phyloP scores from a whole-genome alignment of 2,797 vertebrate species.

The Hypotaenidia okinawae region DNA sequence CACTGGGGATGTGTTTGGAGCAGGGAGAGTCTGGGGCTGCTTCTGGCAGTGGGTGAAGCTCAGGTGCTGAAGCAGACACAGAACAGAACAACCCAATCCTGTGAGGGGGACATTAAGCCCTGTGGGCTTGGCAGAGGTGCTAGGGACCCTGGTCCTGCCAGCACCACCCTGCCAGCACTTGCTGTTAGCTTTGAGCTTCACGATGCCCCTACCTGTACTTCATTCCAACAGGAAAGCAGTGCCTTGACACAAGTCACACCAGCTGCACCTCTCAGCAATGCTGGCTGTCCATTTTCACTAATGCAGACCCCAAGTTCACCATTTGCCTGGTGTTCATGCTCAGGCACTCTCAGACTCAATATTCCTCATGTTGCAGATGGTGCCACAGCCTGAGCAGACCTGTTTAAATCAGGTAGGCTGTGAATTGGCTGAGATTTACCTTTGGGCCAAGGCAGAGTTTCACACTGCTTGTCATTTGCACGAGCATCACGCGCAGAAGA shows the following conservation, averaged over 20 bases:
- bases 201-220: not conserved
- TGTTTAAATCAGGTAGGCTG: not conserved
- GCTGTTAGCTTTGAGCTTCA: not conserved
- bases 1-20: not conserved
- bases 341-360: not conserved
- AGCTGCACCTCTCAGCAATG: not conserved
- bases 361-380: rapidly evolving
- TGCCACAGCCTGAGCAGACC: not conserved
- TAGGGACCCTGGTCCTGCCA: not conserved
- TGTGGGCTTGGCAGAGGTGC: not conserved
- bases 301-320: not conserved
- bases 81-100: rapidly evolving
- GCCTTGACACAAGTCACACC: not conserved
- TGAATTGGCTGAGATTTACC: not conserved
- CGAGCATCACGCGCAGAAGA: not conserved
- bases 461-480: not conserved
- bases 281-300: not conserved
- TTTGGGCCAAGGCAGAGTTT: not conserved
- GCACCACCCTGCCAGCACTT: not conserved
- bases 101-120: rapidly evolving
- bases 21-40: not conserved
- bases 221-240: not conserved
- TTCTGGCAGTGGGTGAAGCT: not conserved
- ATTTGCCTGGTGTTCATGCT: not conserved
- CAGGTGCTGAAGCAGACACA: rapidly evolving